Base-by-base conservation (phyloP, 2,797 vertebrate genomes). In the Craterocephalus amniculus region DNA sequence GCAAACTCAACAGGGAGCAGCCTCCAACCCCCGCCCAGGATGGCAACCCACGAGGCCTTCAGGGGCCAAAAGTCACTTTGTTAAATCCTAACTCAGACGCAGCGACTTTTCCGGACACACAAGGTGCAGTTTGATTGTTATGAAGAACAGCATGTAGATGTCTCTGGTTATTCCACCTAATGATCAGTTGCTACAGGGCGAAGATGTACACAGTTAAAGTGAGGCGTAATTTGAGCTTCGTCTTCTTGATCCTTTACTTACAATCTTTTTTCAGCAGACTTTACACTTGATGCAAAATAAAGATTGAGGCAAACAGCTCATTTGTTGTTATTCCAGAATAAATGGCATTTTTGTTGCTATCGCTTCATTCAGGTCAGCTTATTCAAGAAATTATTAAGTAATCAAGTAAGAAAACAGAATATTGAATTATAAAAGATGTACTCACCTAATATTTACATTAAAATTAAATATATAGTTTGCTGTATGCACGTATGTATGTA, bases 61-160 rank as follows among this genome's bases (percentile, higher is more conserved):
- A 64, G 80, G 78, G 86, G 86, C 80, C 71, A 87, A 85, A 87
- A 90, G 91, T 93, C 88, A 89, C 83, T 75, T 7, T 87, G 87
- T 89, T 79, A 76, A 87, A 87, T 77, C 72, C 80, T 63, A 67
- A 78, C 80, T 75, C 87, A 90, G 84, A 90, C 89, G 72, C 63
- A 45, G 72, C 52, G 87, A 69, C 87, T 79, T 22, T 81, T 73
- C 51, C 24, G 32, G 38, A 64, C 71, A 58, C 70, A 62, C 70
- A 48, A 22, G 16, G 24, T 31, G 27, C 5, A 24, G 34, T 45
- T 61, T 27, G 49, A 36, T 27, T 68, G 43, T 12, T 48, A 27
- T 34, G 20, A 63, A 63, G 59, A n/a, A 48, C n/a, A 31, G 14
- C 20, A 2, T 27, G 1, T 12, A n/a, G 10, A 36, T 64, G 20